Base-by-base conservation (phyloP, 2,888 invertebrate genomes). In the Autographa gamma region DNA sequence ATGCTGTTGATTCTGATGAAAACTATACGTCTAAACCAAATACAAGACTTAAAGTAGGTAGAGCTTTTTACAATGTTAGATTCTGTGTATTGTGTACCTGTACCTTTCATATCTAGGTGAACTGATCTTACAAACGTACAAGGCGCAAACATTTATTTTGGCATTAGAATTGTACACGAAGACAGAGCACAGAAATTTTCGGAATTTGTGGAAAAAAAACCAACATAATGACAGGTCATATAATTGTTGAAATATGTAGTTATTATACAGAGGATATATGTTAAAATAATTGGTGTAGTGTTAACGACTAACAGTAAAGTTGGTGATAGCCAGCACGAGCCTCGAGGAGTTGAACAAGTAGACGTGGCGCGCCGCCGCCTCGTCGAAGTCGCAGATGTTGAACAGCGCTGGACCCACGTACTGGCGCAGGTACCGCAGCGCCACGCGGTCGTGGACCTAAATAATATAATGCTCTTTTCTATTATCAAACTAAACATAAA, bases 341-440 rank as follows among this genome's bases (percentile, higher is more conserved):
- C 93, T 86, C 1, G 95, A 94, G 0, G 94, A 86, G 80, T 95
- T 94, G 79, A 95, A 92, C 13, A 95, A 79, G 60, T 88, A 86
- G 9, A 93, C 90, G 60, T 91, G 89, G 18, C 87, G 83, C 0
- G 80, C 68, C 73, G 80, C 81, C 0, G 84, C 63, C 38, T 89
- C 88, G 0, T 75, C 64, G 43, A 82, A 78, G 48, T 87, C 84
- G 71, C 95, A 95, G 14, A 95, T 86, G 77, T 94, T 93, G 77
- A 90, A 92, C 56, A 94, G 67, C 13, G 79, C 71, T 0, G 88
- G 81, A 0, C 94, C 93, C 25, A 91, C 86, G 81, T 89, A 93
- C 63, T 88, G 88, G 0, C 87, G 85, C 63, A 92, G 68, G 76
- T 92, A 88, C 2, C 90, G 90, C 52, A 94, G 82, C 0, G 91